Evolutionary conservation across 1,140 invertebrate species (phyloP).

Genomic region (Musca domestica): DNA sequence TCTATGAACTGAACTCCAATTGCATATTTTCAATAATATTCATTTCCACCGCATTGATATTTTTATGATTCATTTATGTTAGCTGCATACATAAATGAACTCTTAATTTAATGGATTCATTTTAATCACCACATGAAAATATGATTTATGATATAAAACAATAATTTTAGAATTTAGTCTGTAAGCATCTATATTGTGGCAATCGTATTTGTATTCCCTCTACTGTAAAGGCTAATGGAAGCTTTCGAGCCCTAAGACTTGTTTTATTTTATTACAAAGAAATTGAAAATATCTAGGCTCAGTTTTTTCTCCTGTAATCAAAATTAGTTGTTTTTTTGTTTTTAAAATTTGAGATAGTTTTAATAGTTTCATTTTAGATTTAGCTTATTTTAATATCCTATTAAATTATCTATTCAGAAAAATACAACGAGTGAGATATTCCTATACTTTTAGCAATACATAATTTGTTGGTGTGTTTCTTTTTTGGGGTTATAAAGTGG

Average conservation of each 20-base stretch:
- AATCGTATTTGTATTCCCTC: background rate
- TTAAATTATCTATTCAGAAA: slow-evolving; percentile 11
- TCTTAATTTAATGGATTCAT: background rate
- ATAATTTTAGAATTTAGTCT: background rate
- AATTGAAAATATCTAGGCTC: background rate
- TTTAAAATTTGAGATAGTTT: background rate
- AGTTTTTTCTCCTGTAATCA: background rate
- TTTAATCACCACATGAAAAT: background rate
- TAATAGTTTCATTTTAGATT: slow-evolving; percentile 5
- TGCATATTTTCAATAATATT: slow-evolving; percentile 6
- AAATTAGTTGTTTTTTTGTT: background rate
- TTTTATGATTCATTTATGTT: background rate
- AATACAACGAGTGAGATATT: slow-evolving; percentile 22
- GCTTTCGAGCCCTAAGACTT: background rate
- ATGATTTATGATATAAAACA: background rate
- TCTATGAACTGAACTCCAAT: background rate
- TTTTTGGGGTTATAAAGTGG: too few species aligned
- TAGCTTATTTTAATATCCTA: background rate
- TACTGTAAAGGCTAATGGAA: background rate
- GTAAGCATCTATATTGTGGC: background rate
- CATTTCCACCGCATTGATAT: too few species aligned
- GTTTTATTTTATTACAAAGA: background rate
- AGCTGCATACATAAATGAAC: background rate
- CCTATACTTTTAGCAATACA: slow-evolving; percentile 5
- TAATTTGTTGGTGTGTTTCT: too few species aligned